Base-by-base conservation (phyloP, 2,888 invertebrate genomes). In the Scelioninae gen. 2 region DNA sequence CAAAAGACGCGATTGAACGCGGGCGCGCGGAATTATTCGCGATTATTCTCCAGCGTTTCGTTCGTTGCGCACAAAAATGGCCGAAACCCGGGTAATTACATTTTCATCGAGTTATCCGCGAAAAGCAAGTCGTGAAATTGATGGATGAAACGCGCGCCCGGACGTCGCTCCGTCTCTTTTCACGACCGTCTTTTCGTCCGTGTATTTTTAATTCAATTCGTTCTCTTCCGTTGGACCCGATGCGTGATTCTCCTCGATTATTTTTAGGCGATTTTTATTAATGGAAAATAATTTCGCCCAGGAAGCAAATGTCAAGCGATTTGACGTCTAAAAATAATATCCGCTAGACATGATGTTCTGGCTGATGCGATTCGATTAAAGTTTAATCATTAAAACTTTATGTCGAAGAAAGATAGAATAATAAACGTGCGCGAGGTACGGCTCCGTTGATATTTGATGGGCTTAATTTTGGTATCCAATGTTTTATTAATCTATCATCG, bases 21-120 rank as follows among this genome's bases (percentile, higher is more conserved):
- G 50, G 48, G 41, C 52, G 58, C 52, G 43, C 50, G 57, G 53
- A 60, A 69, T 68, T 64, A 73, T 68, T 60, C 61, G 74, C 71
- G 63, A 74, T 71, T 71, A 68, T 64, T 67, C 16, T 22, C 31
- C 15, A 22, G 65, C 61, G 58, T 35, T 65, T 55, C 45, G 46
- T 73, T 68, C 69, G 61, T 63, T 73, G 53, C 72, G 61, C 68
- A 69, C 69, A 74, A 74, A 76, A 65, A 69, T 71, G 69, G 50
- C 35, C 63, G 57, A 50, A 70, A 61, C 52, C 25, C 43, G 35
- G 73, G 67, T 63, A 67, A 71, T 74, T 58, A 71, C 70, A 52
- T 55, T 71, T 74, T 70, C 53, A 70, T 74, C 61, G 70, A 74
- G 63, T 67, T 57, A 57, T 60, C 65, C 61, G 70, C 60, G 48